A percentile compares a stretch with the other conserved stretches of the same genome.
Evolutionary conservation across 2,113 vertebrate species (phyloP).

Genomic region (Neogobius melanostomus): DNA sequence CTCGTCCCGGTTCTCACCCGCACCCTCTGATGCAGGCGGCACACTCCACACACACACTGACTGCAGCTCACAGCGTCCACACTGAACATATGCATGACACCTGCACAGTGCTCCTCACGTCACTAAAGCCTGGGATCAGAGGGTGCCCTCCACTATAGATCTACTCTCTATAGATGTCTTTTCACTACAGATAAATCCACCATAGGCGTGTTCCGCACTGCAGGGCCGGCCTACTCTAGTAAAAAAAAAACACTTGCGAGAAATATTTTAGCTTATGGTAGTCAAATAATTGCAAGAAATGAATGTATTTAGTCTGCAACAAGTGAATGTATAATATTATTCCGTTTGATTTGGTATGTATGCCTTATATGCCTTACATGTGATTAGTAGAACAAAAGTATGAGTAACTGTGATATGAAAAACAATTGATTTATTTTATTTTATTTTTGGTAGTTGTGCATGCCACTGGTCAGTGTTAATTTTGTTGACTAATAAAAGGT

Average conservation of each 20-base stretch:
- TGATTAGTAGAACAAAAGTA: too few relatives aligned
- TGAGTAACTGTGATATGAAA: too few relatives aligned
- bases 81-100: slow-evolving; percentile 1
- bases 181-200: slow-evolving; percentile 66
- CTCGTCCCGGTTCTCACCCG: slow-evolving; percentile 56
- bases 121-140: slow-evolving; percentile 67
- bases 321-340: slow-evolving; percentile 8
- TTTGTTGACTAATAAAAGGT: too few relatives aligned
- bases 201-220: too few relatives aligned
- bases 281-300: not conserved
- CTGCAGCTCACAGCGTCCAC: slow-evolving; percentile 1
- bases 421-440: not conserved
- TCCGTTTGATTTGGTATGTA: not conserved
- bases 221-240: slow-evolving; percentile 16
- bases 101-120: not conserved
- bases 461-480: not conserved
- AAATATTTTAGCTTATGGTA: slow-evolving; percentile 9
- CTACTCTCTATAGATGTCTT: slow-evolving; percentile 79
- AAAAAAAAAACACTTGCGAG: slow-evolving; percentile 35
- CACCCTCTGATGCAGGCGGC: slow-evolving; percentile 75
- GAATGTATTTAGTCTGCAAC: not conserved
- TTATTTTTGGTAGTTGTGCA: slow-evolving; percentile 16
- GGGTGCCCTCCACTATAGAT: slow-evolving; percentile 78
- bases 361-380: slow-evolving; percentile 9
- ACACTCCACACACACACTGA: slow-evolving; percentile 19